Evolutionary conservation across 2,797 vertebrate species (phyloP).

Genomic region (Schizopygopsis pylzovi): DNA sequence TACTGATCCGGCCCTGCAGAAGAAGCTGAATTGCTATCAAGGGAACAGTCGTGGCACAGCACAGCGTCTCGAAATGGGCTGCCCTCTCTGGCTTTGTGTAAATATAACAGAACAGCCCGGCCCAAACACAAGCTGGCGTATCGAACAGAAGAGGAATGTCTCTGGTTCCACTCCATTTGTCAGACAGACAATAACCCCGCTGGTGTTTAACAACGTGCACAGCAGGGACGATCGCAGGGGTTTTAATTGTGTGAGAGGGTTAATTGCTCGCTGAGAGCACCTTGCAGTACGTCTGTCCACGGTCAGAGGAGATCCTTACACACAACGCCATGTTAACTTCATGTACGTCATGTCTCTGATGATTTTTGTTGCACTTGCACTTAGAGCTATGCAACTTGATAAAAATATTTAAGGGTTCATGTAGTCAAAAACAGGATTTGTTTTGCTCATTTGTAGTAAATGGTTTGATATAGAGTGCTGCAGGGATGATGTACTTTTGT

Average conservation of each 20-base stretch:
- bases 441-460: background rate
- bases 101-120: conserved; percentile 49
- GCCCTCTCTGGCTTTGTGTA: background rate
- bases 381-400: background rate
- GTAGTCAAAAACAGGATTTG: background rate
- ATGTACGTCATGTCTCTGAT: background rate
- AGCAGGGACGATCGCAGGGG: conserved; percentile 85
- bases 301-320: conserved; percentile 18
- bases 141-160: conserved; percentile 73
- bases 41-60: conserved; percentile 35
- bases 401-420: background rate
- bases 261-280: conserved; percentile 84
- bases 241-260: conserved; percentile 88
- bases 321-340: background rate
- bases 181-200: conserved; percentile 90
- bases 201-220: conserved; percentile 91
- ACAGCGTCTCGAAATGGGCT: conserved; percentile 30
- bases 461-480: background rate
- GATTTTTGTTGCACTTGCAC: background rate
- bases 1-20: conserved; percentile 30
- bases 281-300: conserved; percentile 54
- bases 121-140: conserved; percentile 66
- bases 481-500: background rate
- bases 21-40: conserved; percentile 25
- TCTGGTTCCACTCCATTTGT: conserved; percentile 86